Evolutionary conservation across 2,797 vertebrate genomes (phyloP), one percentile per base, ranked within the genome.

Genomic region (Sebastes iracundus): DNA sequence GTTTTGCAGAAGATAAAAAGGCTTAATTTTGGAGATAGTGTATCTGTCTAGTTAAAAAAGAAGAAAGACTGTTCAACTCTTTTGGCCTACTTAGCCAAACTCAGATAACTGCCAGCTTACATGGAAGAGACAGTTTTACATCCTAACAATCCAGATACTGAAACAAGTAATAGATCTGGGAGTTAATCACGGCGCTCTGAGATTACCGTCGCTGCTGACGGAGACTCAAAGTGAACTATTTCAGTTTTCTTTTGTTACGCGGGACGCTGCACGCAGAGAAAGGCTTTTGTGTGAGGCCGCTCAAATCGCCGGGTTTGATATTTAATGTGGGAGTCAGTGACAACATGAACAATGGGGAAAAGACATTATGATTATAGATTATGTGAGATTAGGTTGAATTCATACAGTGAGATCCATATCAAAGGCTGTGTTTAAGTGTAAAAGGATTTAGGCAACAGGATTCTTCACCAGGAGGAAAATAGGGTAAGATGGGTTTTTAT

Each of bases 341-440:
- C 66, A 72, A 64, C 11, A 5, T 0, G 4, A 69, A 87, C 84
- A 86, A 82, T 81, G 55, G 67, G 67, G 27, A 80, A 18, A 66
- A 11, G 55, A 81, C 77, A 14, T 65, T 55, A 42, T 80, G 80
- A 89, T 82, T 73, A 81, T 63, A 80, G 59, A 79, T 79, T 38
- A 69, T 71, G 25, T 42, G 56, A 79, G 56, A 79, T 77, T 59
- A 68, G 71, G 42, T 62, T 27, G 85, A 75, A 64, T 56, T 74
- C 14, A 16, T 7, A 13, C 32, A 75, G 53, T 13, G 23, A 60
- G 76, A 65, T n/a, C 2, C 38, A 13, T 7, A 32, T 33, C 2
- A 10, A 59, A 59, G 23, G 20, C 22, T 32, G 20, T 7, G 33
- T 60, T 58, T 23, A 67, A 46, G 55, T 58, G 46, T 18, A 22